Evolutionary conservation across 2,113 vertebrate genomes (phyloP).

Genomic region (Coracopsis vasa): DNA sequence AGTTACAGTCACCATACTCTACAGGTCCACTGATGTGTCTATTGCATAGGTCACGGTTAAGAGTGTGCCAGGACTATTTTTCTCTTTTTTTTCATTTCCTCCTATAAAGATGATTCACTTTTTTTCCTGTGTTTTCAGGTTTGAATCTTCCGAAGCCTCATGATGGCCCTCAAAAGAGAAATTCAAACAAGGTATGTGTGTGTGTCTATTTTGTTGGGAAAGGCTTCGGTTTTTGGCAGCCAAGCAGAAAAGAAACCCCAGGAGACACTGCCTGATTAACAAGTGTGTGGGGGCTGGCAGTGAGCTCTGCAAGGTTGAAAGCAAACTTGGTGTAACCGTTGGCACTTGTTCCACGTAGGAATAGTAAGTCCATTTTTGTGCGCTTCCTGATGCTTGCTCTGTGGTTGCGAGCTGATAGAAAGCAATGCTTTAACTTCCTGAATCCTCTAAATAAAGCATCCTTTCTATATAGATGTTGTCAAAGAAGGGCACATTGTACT

Average conservation of each 20-base stretch:
- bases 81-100: neutral
- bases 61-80: neutral
- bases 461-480: neutral
- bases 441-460: constrained; percentile 44
- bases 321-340: neutral
- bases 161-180: neutral
- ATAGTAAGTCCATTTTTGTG: constrained; percentile 57
- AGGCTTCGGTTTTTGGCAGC: neutral
- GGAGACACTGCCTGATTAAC: neutral
- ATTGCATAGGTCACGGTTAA: neutral
- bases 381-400: constrained; percentile 39
- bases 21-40: neutral
- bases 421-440: constrained; percentile 50
- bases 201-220: neutral
- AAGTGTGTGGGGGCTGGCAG: neutral
- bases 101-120: neutral
- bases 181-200: neutral
- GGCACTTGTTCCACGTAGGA: constrained; percentile 29
- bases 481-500: constrained; percentile 45
- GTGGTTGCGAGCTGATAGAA: constrained; percentile 36
- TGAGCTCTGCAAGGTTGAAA: neutral
- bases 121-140: neutral
- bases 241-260: neutral
- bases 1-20: neutral
- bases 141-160: neutral